Evolutionary conservation across 2,113 vertebrate genomes (phyloP), one percentile per base, ranked within the genome.

Genomic region (Acanthochromis polyacanthus): DNA sequence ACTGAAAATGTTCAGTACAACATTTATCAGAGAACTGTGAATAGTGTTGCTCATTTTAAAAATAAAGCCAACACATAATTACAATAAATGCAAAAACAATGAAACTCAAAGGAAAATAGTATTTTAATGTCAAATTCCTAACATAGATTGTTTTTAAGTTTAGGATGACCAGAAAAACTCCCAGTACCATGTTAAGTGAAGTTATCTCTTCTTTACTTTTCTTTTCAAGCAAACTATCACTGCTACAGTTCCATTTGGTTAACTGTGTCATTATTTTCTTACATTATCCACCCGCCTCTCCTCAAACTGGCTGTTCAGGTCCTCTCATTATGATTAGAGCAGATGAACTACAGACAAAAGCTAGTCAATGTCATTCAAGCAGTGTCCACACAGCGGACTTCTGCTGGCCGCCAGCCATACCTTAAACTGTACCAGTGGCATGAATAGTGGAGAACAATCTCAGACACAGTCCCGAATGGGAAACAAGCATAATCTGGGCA

Each of bases 401-500:
- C 6, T 65, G 43, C 58, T 80, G 81, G 77, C 77, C 20, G 64
- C 50, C 50, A 71, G 71, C 71, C 84, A 65, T 16, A 46, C 64
- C 60, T 75, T 61, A 48, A 52, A 64, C 63, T 55, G 83, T 51
- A 75, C 22, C 53, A 32, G 52, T 58, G 45, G 72, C 66, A 86
- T 86, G 65, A 83, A 77, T 58, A 80, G 78, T 71, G 62, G 43
- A 62, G 61, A 45, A 60, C 57, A 50, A 68, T 81, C 77, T 77
- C 61, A 56, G 85, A 76, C 68, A 59, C 92, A 90, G 83, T 92
- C 57, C 46, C 40, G 65, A 38, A 78, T 93, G 91, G 89, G 91
- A 94, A 93, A 94, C 92, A 88, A 93, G 87, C 88, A 89, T 94
- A 93, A 95, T 95, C 94, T 92, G 60, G 65, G 92, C 74, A 91